Evolutionary conservation across 2,797 vertebrate species (phyloP).

Genomic region (Pogonophryne albipinna): DNA sequence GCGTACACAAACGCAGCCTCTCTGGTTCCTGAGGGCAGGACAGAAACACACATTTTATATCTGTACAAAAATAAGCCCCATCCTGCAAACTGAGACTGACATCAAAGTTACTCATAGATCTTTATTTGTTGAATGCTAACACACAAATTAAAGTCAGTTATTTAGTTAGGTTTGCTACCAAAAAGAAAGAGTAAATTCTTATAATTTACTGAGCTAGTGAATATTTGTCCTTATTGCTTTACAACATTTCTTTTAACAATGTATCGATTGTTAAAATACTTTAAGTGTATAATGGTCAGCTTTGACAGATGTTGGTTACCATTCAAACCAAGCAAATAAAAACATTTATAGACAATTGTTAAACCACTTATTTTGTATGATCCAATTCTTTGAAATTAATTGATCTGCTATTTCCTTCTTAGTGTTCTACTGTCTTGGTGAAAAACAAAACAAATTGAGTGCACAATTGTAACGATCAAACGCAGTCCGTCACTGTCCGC

Average conservation of each 20-base stretch:
- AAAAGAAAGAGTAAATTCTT: no score
- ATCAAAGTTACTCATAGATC: background rate
- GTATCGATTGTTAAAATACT: no score
- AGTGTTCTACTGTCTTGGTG: background rate
- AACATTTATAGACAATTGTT: background rate
- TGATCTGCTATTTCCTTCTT: background rate
- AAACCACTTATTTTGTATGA: background rate
- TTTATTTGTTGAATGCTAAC: background rate
- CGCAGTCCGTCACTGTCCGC: constrained; percentile 18
- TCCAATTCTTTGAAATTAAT: background rate
- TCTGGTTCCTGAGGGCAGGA: constrained; percentile 88
- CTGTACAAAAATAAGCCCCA: background rate
- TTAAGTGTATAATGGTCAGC: background rate
- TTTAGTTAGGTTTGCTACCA: no score
- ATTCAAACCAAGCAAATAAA: background rate
- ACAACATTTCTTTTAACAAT: no score
- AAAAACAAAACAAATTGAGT: background rate
- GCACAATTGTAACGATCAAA: constrained; percentile 38
- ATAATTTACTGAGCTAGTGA: no score
- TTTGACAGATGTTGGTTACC: background rate
- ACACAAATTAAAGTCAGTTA: no score
- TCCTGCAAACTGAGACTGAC: background rate
- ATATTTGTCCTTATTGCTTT: no score
- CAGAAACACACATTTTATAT: constrained; percentile 14
- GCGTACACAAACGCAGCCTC: constrained; percentile 98